Conservation (phyloP, 1,140 invertebrate genomes). For the Zaprionus inermis region DNA sequence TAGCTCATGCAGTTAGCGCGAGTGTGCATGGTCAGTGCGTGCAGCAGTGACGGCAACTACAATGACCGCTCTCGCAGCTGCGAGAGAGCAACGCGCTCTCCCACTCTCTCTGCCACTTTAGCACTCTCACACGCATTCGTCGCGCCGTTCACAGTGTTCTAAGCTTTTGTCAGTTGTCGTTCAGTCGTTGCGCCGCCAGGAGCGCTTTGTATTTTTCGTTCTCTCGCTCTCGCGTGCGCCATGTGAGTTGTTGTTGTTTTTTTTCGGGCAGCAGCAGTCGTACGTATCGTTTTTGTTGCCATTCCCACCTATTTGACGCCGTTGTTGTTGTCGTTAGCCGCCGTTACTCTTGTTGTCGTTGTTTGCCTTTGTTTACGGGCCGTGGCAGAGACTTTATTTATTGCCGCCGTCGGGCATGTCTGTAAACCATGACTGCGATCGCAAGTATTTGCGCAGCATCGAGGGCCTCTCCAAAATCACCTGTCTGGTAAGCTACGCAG, state of each 20-base stretch:
- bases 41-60: neutral
- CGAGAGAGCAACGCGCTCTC: neutral
- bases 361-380: constrained; percentile 17
- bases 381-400: neutral
- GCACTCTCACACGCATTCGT: constrained; percentile 18
- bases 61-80: neutral
- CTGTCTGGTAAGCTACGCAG: constrained; percentile 56
- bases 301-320: constrained; percentile 1
- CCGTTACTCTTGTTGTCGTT: constrained; percentile 17
- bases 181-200: constrained; percentile 18
- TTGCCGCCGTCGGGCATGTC: constrained; percentile 40
- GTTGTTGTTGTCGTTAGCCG: constrained; percentile 22
- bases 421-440: constrained; percentile 56
- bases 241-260: constrained; percentile 18
- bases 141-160: constrained; percentile 32
- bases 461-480: constrained; percentile 59
- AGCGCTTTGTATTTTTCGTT: constrained; percentile 43
- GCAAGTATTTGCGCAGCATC: constrained; percentile 68
- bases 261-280: neutral
- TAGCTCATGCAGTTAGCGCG: neutral
- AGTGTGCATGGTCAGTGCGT: neutral
- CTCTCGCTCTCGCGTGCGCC: constrained; percentile 23
- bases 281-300: constrained; percentile 18
- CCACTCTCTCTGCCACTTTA: constrained; percentile 8
- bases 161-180: constrained; percentile 40